phyloP scores from a whole-genome alignment of 2,113 vertebrate genomes.

The Megaceryle maxima region DNA sequence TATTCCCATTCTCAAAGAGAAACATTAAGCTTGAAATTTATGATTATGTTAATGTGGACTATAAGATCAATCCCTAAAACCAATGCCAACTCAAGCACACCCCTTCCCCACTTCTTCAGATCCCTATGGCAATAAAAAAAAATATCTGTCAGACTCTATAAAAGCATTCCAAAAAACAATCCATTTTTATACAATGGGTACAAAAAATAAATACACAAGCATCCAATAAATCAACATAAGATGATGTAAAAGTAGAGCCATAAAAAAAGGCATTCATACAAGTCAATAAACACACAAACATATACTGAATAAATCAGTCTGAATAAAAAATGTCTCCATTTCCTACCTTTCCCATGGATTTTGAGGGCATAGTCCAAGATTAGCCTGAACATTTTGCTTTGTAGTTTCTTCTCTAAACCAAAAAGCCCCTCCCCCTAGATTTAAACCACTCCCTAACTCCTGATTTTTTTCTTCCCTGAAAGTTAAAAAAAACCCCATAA shows the following conservation, averaged over 20 bases:
- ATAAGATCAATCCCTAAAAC: not conserved
- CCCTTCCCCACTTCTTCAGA: not conserved
- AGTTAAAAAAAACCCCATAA: not conserved
- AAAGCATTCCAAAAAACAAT: not conserved
- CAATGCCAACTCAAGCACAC: not conserved
- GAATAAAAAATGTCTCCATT: not conserved
- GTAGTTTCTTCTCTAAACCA: not conserved
- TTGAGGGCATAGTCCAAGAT: not conserved
- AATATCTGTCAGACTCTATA: fast-evolving
- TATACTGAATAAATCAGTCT: not conserved
- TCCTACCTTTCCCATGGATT: not conserved
- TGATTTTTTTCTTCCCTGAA: not conserved
- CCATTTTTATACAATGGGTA: not conserved
- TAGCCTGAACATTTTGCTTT: not conserved
- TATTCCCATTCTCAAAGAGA: fast-evolving
- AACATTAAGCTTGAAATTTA: not conserved
- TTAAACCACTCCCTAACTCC: not conserved
- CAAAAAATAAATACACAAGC: not conserved
- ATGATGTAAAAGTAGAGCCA: not conserved
- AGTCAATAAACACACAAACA: not conserved
- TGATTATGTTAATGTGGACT: not conserved
- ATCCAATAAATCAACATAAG: not conserved
- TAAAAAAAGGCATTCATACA: not conserved
- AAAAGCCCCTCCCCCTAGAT: fast-evolving
- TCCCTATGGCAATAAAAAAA: not conserved